Evolutionary conservation across 2,888 invertebrate species (phyloP).

Genomic region (Tetramorium bicarinatum): DNA sequence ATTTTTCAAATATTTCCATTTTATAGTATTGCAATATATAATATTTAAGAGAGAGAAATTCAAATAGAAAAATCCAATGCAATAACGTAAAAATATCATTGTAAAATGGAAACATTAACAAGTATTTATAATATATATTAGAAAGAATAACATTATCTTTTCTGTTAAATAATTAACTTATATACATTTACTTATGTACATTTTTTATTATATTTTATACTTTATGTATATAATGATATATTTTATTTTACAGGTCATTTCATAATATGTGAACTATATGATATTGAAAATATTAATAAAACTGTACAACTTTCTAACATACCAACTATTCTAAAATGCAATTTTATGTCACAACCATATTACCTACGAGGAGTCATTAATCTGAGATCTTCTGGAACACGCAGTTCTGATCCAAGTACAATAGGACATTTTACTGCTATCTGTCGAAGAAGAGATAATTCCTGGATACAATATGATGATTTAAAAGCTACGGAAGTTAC

Average conservation of each 20-base stretch:
- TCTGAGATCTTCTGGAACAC: neutral
- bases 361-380: neutral
- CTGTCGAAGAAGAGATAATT: neutral
- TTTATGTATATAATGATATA: neutral
- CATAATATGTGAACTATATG: slow-evolving; percentile 11
- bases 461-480: neutral
- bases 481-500: neutral
- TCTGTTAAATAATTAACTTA: neutral
- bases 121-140: neutral
- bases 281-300: slow-evolving; percentile 1
- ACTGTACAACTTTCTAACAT: neutral
- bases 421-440: slow-evolving; percentile 6
- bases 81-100: neutral
- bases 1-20: neutral
- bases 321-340: neutral
- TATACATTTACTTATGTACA: no score
- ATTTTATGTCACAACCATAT: neutral
- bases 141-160: neutral
- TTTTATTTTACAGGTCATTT: slow-evolving; percentile 15
- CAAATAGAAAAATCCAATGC: neutral
- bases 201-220: neutral
- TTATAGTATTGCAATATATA: neutral
- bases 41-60: neutral
- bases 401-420: neutral
- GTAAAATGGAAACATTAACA: neutral